Conservation (phyloP, 2,797 vertebrate species). For the Vireo griseus region DNA sequence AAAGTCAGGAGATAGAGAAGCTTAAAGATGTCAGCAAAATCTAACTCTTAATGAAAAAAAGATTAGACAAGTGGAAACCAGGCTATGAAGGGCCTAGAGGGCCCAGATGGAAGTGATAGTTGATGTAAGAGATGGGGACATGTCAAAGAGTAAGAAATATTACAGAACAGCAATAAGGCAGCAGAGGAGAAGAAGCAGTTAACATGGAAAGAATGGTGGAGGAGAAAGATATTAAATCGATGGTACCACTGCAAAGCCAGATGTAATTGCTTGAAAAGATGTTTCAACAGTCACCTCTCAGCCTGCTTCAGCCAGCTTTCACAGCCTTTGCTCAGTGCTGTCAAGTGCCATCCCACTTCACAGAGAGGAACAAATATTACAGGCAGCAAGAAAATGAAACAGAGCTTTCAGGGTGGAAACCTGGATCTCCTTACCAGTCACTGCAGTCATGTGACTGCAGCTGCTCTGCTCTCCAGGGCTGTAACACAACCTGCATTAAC, state of each 20-base stretch:
- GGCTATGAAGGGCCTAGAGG: background rate
- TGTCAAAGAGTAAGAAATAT: background rate
- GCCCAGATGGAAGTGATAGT: background rate
- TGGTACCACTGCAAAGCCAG: background rate
- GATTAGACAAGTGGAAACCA: conserved; percentile 22
- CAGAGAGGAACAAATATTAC: background rate
- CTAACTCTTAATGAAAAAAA: conserved; percentile 5
- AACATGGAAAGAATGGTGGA: background rate
- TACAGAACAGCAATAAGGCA: background rate
- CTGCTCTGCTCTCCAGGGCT: background rate
- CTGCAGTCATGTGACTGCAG: background rate
- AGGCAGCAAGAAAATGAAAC: background rate
- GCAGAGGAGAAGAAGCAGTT: background rate
- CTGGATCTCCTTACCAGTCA: background rate
- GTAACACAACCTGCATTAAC: background rate
- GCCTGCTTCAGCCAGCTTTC: background rate
- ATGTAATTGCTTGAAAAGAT: background rate
- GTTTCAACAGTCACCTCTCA: background rate
- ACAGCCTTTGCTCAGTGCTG: background rate
- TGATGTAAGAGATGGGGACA: conserved; percentile 14
- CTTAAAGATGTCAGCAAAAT: background rate
- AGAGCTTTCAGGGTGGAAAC: background rate
- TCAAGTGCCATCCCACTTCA: background rate
- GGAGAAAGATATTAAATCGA: background rate
- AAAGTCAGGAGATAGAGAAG: background rate